phyloP scores from a whole-genome alignment of 2,888 invertebrate species.

The Yponomeuta plumbellus region DNA sequence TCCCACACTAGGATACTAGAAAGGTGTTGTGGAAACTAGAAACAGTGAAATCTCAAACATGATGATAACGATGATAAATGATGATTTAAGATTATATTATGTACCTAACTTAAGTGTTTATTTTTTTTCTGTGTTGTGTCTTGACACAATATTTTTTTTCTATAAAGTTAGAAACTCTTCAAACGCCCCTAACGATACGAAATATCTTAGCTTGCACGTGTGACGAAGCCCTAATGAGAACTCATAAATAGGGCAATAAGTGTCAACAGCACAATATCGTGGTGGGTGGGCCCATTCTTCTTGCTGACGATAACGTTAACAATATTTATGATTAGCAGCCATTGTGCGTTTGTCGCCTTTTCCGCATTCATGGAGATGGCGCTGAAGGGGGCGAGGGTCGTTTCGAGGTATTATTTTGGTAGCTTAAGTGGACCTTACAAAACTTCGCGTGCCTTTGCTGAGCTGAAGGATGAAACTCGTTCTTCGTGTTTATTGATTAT shows the following conservation, averaged over 20 bases:
- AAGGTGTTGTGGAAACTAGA: too few species aligned
- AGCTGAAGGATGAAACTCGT: too few species aligned
- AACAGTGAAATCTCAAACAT: too few species aligned
- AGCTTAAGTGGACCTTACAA: background rate
- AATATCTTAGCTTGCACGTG: background rate
- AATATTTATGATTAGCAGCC: conserved; percentile 50
- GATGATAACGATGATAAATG: too few species aligned
- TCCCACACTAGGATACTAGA: too few species aligned
- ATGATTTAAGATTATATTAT: too few species aligned
- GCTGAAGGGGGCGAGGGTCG: background rate
- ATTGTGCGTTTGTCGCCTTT: conserved; percentile 50
- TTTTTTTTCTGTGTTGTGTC: too few species aligned
- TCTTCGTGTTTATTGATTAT: too few species aligned
- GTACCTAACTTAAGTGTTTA: too few species aligned
- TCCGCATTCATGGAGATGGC: conserved; percentile 28
- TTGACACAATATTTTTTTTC: too few species aligned
- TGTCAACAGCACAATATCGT: conserved; percentile 52
- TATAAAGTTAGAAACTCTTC: too few species aligned
- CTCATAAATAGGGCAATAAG: conserved; percentile 42
- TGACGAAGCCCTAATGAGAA: background rate
- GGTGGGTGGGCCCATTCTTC: conserved; percentile 43
- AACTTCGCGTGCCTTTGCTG: background rate
- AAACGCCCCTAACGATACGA: too few species aligned
- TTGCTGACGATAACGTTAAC: conserved; percentile 47
- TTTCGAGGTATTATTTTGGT: background rate